Percentiles rank a stretch among this genome's conserved stretches.
Conservation (phyloP, 2,797 vertebrate genomes). For the Poeciliopsis gracilis region DNA sequence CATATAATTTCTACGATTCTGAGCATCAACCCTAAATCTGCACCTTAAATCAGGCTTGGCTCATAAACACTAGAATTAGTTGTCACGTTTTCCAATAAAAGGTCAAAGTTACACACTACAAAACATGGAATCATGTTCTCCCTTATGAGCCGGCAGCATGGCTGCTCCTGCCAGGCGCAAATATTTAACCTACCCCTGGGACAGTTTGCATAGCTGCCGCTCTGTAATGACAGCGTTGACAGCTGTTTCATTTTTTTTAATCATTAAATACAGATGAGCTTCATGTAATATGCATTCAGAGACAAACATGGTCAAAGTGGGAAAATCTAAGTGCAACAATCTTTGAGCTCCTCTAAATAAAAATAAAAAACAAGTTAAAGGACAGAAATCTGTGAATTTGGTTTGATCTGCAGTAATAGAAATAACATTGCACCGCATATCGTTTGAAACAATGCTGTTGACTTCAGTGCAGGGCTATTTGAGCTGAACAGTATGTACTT, state of each 20-base stretch:
- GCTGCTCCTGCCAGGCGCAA: not conserved
- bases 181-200: conserved; percentile 17
- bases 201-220: conserved; percentile 13
- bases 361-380: not conserved
- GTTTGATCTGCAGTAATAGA: not conserved
- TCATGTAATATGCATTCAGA: not conserved
- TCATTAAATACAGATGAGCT: conserved; percentile 11
- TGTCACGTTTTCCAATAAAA: conserved; percentile 40
- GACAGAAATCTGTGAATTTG: not conserved
- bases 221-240: conserved; percentile 14
- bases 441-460: not conserved
- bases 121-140: conserved; percentile 13
- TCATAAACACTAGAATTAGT: conserved; percentile 50
- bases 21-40: conserved; percentile 55
- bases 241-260: conserved; percentile 7
- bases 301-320: not conserved
- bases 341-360: not conserved
- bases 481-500: not conserved
- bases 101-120: conserved; percentile 19
- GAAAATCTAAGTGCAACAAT: not conserved
- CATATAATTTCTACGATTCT: conserved; percentile 27
- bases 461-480: not conserved
- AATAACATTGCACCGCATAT: not conserved
- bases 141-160: conserved; percentile 3
- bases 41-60: conserved; percentile 61